A percentile compares a stretch with the other conserved stretches of the same genome.
phyloP scores from a whole-genome alignment of 2,888 invertebrate species.

The Agrochola lychnidis region DNA sequence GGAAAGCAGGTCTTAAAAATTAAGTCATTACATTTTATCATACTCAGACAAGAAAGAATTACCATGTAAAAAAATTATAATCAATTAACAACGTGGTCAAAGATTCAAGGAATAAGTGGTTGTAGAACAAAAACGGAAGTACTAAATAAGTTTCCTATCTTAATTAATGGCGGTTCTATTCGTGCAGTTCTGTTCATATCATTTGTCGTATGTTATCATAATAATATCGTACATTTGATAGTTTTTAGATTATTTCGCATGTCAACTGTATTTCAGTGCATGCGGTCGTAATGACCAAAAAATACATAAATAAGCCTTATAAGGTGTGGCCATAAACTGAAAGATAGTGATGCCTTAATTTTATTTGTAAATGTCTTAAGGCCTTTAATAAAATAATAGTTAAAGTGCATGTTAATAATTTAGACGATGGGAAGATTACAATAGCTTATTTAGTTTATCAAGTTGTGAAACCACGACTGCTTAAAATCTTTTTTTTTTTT shows the following conservation, averaged over 20 bases:
- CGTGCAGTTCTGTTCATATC: conserved; percentile 14
- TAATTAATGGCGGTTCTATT: conserved; percentile 30
- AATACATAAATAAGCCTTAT: background rate
- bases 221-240: conserved; percentile 8
- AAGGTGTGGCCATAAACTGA: conserved; percentile 20
- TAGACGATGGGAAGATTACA: background rate
- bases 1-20: conserved; percentile 20
- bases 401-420: background rate
- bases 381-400: background rate
- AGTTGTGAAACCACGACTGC: background rate
- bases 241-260: conserved; percentile 33
- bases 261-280: background rate
- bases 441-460: background rate
- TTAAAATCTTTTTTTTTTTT: background rate
- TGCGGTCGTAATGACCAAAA: conserved; percentile 13
- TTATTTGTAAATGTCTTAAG: conserved; percentile 1
- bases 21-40: conserved; percentile 32
- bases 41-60: conserved; percentile 25
- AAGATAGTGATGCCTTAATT: conserved; percentile 20
- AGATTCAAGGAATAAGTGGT: conserved; percentile 31
- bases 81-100: conserved; percentile 13
- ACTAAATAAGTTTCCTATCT: conserved; percentile 45
- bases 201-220: conserved; percentile 18
- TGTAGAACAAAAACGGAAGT: conserved; percentile 48
- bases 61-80: conserved; percentile 19